Base-by-base conservation (phyloP, 2,797 vertebrate genomes). In the Acridotheres tristis region DNA sequence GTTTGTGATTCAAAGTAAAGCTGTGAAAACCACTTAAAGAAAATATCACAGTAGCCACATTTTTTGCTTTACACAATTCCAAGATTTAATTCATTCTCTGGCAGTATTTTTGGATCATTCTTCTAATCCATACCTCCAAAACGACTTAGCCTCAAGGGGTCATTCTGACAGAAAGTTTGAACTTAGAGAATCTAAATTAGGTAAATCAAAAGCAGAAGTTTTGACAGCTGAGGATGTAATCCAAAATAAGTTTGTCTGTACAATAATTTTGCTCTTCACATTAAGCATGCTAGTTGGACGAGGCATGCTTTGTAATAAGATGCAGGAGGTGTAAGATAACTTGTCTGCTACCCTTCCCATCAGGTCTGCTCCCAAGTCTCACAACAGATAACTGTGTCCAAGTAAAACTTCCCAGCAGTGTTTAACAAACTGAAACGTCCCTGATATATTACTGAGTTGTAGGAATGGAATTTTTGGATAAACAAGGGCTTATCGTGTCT, bases 381-480 rank as follows among this genome's bases (percentile, higher is more conserved):
- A 0, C 8, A 50, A 9, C 16, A 43, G 38, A 21, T 75, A 53
- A 20, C 36, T 83, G 6, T 51, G 68, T 80, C 75, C 81, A 77
- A 74, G 47, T 65, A 74, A 83, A 88, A 42, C 27, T 92, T 87
- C 43, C 59, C n/a, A 73, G 19, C 47, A 47, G 16, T 40, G 51
- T 75, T 66, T 72, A 72, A 88, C 38, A 79, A 90, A 66, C 22
- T 69, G 34, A 65, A 86, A 81, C 1, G 0, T 57, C n/a, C 55
- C 59, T 87, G 74, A 65, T 78, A 19, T 4, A 58, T 73, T 84
- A 51, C 11, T 0, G 4, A 58, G 26, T 79, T 85, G 42, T 23
- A 55, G 40, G 67, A 90, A 66, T 79, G 62, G 62, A 86, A 78
- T 93, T 93, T 96, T 85, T 81, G 27, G 55, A 38, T 76, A 82